Conservation (phyloP, 2,797 vertebrate genomes). For the Hephaestus fuliginosus region DNA sequence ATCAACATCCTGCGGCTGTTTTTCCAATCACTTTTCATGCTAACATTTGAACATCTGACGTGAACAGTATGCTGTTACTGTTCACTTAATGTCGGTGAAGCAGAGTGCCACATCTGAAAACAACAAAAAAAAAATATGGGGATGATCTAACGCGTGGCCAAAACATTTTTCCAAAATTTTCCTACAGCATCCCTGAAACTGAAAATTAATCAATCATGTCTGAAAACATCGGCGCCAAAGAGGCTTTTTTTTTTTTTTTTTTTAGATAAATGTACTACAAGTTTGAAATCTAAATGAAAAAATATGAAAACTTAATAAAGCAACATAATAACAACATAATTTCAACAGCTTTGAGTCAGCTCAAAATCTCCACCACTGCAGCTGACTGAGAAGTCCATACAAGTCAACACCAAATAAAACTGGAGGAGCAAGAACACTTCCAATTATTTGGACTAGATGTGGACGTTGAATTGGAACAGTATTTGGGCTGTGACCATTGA, state of each 20-base stretch:
- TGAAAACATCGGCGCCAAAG: too few species aligned
- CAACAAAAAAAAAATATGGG: neutral
- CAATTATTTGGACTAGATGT: neutral
- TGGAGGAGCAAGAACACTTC: neutral
- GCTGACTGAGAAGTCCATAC: neutral
- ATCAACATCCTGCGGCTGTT: slow-evolving; percentile 11
- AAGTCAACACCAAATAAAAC: neutral
- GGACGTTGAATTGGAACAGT: neutral
- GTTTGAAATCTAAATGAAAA: too few species aligned
- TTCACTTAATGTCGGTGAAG: neutral
- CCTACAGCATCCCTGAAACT: neutral
- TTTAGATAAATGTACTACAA: too few species aligned
- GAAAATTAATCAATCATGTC: neutral
- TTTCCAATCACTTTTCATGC: slow-evolving; percentile 19
- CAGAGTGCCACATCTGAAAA: neutral
- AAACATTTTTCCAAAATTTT: neutral
- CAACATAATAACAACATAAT: too few species aligned
- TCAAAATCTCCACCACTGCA: neutral
- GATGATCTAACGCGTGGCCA: neutral
- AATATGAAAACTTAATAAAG: too few species aligned
- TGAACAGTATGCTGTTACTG: too few species aligned
- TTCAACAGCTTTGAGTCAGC: too few species aligned
- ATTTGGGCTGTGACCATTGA: too few species aligned
- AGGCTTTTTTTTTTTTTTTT: too few species aligned
- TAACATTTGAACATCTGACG: neutral